Evolutionary conservation across 2,888 invertebrate genomes (phyloP).

Genomic region (Eledona agricola): DNA sequence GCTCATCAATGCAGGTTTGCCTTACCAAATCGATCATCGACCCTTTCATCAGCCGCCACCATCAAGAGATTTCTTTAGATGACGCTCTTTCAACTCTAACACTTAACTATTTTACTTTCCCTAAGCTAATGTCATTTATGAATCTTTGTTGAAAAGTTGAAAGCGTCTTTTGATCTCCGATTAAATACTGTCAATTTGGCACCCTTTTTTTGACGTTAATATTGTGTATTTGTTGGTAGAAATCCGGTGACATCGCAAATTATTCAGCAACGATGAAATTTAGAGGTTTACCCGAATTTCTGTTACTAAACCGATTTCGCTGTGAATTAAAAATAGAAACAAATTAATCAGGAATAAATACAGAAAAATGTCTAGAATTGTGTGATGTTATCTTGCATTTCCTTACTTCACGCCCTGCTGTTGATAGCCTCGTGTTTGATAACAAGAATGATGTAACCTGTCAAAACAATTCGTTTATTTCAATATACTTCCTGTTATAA

Average conservation of each 20-base stretch:
- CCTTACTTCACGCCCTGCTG: conserved; percentile 20
- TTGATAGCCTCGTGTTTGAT: conserved; percentile 32
- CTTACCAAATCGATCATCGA: conserved; percentile 30
- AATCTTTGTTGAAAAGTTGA: conserved; percentile 44
- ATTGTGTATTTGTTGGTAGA: conserved; percentile 38
- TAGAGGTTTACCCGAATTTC: conserved; percentile 35
- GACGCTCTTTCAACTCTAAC: no score
- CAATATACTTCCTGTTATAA: conserved; percentile 31
- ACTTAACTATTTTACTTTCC: conserved; percentile 42
- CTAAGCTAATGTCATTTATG: conserved; percentile 45
- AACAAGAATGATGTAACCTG: conserved; percentile 33
- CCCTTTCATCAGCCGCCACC: no score
- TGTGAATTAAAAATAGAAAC: conserved; percentile 17
- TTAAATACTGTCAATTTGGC: conserved; percentile 45
- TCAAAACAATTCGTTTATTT: conserved; percentile 34
- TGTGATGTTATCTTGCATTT: conserved; percentile 22
- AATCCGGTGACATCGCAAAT: conserved; percentile 22
- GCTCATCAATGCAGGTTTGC: conserved; percentile 30
- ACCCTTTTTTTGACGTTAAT: conserved; percentile 23
- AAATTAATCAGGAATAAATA: conserved; percentile 18
- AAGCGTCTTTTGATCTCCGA: conserved; percentile 46
- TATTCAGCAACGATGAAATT: conserved; percentile 31
- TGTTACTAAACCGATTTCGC: no score
- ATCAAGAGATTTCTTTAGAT: no score
- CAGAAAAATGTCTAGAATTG: conserved; percentile 17